Conservation (phyloP, 2,797 vertebrate genomes). For the Galagoides demidoff region DNA sequence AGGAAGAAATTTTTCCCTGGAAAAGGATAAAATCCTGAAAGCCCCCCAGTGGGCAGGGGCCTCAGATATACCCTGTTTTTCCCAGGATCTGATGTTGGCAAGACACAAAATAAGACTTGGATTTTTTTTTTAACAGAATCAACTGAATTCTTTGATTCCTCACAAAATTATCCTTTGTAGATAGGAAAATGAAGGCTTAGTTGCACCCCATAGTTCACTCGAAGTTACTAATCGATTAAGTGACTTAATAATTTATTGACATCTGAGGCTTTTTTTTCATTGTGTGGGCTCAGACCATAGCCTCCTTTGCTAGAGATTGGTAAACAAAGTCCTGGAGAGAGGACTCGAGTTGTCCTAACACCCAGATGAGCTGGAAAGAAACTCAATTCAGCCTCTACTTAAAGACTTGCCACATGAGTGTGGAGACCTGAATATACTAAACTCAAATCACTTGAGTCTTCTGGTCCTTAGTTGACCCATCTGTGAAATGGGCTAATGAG, state of each 20-base stretch:
- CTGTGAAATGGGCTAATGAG: constrained; percentile 15
- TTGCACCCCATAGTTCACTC: not conserved
- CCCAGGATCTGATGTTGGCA: not conserved
- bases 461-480: not conserved
- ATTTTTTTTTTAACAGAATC: not conserved
- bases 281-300: not conserved
- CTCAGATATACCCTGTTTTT: not conserved
- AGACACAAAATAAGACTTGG: not conserved
- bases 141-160: not conserved
- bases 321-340: not conserved
- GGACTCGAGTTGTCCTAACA: not conserved
- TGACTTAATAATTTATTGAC: not conserved
- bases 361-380: not conserved
- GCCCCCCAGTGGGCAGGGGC: not conserved
- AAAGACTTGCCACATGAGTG: fast-evolving
- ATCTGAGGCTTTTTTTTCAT: not conserved
- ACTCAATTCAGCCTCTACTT: not conserved
- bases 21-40: not conserved
- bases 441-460: not conserved
- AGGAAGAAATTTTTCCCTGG: not conserved
- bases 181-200: not conserved
- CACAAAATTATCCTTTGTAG: not conserved
- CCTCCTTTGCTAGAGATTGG: not conserved
- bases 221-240: not conserved
- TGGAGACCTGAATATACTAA: not conserved